These are phyloP conservation scores for Fistularia commersonii DNA, from an alignment of 2,797 vertebrate species.

Conservation along the genomic window DNA sequence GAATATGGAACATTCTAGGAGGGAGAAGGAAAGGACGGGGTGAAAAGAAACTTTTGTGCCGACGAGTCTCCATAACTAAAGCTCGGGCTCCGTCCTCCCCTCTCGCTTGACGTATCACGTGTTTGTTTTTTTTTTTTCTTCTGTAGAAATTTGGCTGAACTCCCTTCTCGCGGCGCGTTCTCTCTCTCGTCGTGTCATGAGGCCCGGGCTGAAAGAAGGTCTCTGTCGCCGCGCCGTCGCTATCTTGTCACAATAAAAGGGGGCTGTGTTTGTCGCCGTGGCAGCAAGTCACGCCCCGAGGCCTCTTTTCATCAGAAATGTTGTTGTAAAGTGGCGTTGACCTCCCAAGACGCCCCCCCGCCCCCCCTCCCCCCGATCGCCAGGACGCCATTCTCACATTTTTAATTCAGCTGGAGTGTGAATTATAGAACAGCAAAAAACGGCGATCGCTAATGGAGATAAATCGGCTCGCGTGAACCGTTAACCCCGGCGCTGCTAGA, in stretches of 20 bases:
- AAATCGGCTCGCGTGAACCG: slow-evolving; percentile 5
- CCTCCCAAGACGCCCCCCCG: slow-evolving; percentile 28
- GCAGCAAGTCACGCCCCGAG: slow-evolving; percentile 39
- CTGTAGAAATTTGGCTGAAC: no score
- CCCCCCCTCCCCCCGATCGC: no score
- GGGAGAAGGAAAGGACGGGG: slow-evolving; percentile 15
- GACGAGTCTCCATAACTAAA: slow-evolving; percentile 45
- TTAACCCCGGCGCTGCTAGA: no score
- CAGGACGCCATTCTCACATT: no score
- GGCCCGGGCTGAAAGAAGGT: slow-evolving; percentile 43
- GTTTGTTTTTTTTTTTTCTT: slow-evolving; percentile 37
- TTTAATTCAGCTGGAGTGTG: no score
- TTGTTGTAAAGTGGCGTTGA: slow-evolving; percentile 34
- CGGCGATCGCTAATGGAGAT: slow-evolving; percentile 13
- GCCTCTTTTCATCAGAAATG: slow-evolving; percentile 41
- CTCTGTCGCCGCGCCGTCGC: slow-evolving; percentile 50
- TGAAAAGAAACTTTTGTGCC: slow-evolving; percentile 37
- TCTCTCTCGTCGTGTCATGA: slow-evolving; percentile 27
- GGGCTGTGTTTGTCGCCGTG: slow-evolving; percentile 48
- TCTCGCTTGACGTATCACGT: slow-evolving; percentile 48
- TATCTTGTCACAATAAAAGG: slow-evolving; percentile 51
- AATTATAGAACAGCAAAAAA: slow-evolving; percentile 21
- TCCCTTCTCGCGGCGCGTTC: slow-evolving; percentile 9
- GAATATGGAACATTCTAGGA: slow-evolving; percentile 58
- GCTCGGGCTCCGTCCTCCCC: slow-evolving; percentile 15